Evolutionary conservation across 1,140 invertebrate species (phyloP), one percentile per base, ranked within the genome.

Genomic region (Scaptomyza montana): DNA sequence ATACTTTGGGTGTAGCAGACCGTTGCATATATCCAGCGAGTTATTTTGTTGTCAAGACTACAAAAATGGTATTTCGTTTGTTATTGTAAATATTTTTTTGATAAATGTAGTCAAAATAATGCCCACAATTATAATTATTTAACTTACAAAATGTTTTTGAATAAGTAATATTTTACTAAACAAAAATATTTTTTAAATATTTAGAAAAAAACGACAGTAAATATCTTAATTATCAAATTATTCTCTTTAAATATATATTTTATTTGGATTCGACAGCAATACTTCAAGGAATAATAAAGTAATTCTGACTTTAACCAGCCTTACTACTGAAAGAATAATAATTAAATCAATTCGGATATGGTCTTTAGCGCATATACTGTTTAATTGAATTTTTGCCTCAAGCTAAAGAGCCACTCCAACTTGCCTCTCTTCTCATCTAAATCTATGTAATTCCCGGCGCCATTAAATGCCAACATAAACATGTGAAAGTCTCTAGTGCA

Each of bases 401-500:
- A 50, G 2, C 4, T 7, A 2, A n/a, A n/a, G 12, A 9, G 39
- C 5, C 39, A 10, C 49, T 16, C 9, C n/a, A 50, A 21, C 3
- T 62, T 62, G 33, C 25, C 46, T 33, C 5, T 30, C 25, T 50
- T 50, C 10, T 50, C 46, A 60, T 12, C 13, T 36, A n/a, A 41
- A 41, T 41, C 36, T 16, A 12, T 13, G n/a, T 46, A 21, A 12
- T 16, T 25, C 10, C 10, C 25, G 5, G 13, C 10, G 12, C 6
- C 39, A 56, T 56, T 53, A 43, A 56, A 6, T 13, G 10, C 12
- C 25, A 13, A 25, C 4, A 47, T 59, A 47, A 59, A 33, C 7
- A 19, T 19, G 28, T 12, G 16, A 21, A 5, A 64, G 8, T n/a
- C 21, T 9, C 21, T 5, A 21, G 28, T 21, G 25, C 57, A 12